Conservation (phyloP, 2,797 vertebrate genomes). For the Aphelocoma californica region DNA sequence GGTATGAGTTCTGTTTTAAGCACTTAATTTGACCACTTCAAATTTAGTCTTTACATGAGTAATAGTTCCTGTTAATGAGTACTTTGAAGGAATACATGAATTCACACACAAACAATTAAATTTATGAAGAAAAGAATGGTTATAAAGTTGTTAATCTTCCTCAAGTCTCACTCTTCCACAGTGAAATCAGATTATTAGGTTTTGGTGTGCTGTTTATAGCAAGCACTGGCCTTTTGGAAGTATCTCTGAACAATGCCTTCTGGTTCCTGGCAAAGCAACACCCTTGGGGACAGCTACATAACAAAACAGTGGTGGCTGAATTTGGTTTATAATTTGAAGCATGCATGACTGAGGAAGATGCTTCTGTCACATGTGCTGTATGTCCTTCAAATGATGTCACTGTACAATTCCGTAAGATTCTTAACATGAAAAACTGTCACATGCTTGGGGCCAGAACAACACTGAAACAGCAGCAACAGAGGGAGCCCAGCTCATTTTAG, state of each 20-base stretch:
- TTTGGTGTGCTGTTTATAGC: not conserved
- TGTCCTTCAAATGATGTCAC: not conserved
- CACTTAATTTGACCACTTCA: not conserved
- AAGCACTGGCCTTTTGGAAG: not conserved
- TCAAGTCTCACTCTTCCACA: not conserved
- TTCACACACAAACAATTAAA: not conserved
- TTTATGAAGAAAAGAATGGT: not conserved
- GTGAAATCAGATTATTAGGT: not conserved
- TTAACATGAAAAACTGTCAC: not conserved
- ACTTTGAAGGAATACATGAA: not conserved
- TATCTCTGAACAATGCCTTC: not conserved
- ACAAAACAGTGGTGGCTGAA: not conserved
- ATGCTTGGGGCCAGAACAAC: not conserved
- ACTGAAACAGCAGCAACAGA: not conserved
- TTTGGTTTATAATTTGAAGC: not conserved
- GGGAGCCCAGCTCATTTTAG: not conserved
- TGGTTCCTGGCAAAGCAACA: not conserved
- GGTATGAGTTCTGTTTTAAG: not conserved
- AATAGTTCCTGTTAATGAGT: not conserved
- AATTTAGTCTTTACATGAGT: not conserved
- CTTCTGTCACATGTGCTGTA: not conserved
- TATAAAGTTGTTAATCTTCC: not conserved
- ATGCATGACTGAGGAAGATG: not conserved
- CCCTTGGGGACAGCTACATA: fast-evolving
- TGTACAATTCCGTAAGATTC: not conserved